Conservation (phyloP, 35 echinoderm and acorn worm species). For the Amphiura filiformis region DNA sequence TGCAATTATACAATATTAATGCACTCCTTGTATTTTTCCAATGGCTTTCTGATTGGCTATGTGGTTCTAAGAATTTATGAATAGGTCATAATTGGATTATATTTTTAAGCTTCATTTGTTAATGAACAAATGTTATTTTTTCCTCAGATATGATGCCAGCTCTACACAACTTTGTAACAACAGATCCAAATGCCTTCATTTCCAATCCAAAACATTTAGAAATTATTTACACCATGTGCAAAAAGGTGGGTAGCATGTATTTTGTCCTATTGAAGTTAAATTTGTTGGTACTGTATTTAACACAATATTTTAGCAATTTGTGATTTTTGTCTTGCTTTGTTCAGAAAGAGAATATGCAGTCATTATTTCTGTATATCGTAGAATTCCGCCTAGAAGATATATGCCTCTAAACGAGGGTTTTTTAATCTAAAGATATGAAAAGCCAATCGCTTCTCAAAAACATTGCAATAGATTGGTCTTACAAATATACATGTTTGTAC, state of each 20-base stretch:
- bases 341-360: not conserved
- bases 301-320: not conserved
- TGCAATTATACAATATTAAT: too few species aligned
- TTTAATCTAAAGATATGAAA: too few species aligned
- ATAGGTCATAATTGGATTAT: too few species aligned
- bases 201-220: conserved; percentile 77
- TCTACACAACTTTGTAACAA: conserved; percentile 87
- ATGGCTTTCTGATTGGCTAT: too few species aligned
- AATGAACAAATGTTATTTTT: not conserved
- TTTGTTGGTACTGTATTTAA: not conserved
- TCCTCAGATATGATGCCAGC: conserved; percentile 99
- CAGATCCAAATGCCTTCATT: conserved; percentile 82
- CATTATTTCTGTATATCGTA: not conserved
- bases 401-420: too few species aligned
- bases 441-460: too few species aligned
- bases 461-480: too few species aligned
- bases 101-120: too few species aligned
- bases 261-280: not conserved
- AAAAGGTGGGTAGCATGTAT: conserved; percentile 73
- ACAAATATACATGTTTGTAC: too few species aligned
- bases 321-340: not conserved
- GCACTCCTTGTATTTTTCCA: too few species aligned
- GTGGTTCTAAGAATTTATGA: too few species aligned
- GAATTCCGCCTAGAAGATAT: too few species aligned
- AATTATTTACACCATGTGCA: conserved; percentile 89